A percentile compares a stretch with the other conserved stretches of the same genome.
These are phyloP conservation scores for Isaurus tuberculatus DNA, from an alignment of 92 coral and sea anemone genomes.

Conservation along the genomic window DNA sequence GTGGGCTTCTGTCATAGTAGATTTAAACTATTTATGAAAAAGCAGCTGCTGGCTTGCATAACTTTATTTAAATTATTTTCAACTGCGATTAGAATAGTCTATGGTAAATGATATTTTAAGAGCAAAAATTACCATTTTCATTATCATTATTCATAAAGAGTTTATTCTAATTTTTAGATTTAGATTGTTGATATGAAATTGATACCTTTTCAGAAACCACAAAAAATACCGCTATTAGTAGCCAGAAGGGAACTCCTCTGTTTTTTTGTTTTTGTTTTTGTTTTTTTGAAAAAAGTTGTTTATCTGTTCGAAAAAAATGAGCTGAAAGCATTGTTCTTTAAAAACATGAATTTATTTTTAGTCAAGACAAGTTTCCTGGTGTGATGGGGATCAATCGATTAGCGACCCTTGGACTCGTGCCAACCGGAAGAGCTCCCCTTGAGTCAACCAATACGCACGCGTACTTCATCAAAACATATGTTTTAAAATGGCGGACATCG, in stretches of 20 bases:
- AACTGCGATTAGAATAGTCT: too few species aligned
- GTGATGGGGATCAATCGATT: background rate
- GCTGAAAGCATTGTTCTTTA: too few species aligned
- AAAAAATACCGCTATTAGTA: background rate
- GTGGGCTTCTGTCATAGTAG: too few species aligned
- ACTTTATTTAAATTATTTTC: too few species aligned
- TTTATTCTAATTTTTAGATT: too few species aligned
- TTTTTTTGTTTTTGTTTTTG: background rate
- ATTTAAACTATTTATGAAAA: too few species aligned
- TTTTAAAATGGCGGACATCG: conserved; percentile 92
- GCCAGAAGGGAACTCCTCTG: background rate
- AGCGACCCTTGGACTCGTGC: background rate
- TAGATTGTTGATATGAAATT: background rate
- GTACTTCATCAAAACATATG: conserved; percentile 80
- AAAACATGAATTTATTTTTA: background rate
- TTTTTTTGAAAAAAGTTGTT: background rate
- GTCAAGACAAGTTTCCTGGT: conserved; percentile 26
- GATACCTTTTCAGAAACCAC: background rate
- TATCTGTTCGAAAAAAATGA: background rate
- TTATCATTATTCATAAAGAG: too few species aligned
- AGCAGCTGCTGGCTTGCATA: too few species aligned
- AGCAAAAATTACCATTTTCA: too few species aligned
- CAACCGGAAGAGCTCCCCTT: conserved; percentile 29
- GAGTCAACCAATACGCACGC: conserved; percentile 69
- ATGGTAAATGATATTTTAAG: too few species aligned